Conservation (phyloP, 2,797 vertebrate species). For the Gobio occitaniae region DNA sequence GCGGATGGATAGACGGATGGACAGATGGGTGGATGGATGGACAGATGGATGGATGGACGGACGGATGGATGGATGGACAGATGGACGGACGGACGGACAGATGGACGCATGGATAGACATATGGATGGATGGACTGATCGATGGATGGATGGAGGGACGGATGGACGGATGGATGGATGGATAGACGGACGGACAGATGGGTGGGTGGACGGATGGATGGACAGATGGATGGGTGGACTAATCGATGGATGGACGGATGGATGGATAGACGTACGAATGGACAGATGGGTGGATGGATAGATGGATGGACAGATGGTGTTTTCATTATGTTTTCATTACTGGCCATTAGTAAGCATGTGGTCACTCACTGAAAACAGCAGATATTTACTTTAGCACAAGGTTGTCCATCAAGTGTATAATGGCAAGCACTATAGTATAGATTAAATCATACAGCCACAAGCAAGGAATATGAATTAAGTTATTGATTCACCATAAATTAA, state of each 20-base stretch:
- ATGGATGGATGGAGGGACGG: too few species aligned
- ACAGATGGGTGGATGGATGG: too few species aligned
- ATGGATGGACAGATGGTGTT: too few species aligned
- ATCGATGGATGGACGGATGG: rapidly evolving
- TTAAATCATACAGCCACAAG: constrained; percentile 8
- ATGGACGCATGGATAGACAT: too few species aligned
- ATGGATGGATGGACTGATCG: too few species aligned
- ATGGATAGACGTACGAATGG: rapidly evolving
- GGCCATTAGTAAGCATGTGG: background rate
- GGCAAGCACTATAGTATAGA: background rate
- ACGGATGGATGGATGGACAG: rapidly evolving
- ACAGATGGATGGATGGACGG: rapidly evolving
- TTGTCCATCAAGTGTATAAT: constrained; percentile 1
- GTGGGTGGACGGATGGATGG: too few species aligned
- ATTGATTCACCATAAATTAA: constrained; percentile 12
- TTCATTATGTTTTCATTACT: background rate
- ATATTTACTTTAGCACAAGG: background rate
- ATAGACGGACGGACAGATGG: too few species aligned
- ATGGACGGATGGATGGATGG: too few species aligned
- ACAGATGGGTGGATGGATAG: too few species aligned
- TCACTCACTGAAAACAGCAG: background rate
- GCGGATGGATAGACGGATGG: too few species aligned
- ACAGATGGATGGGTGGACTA: too few species aligned
- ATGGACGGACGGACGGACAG: too few species aligned
- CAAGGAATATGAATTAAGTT: constrained; percentile 15